phyloP scores from a whole-genome alignment of 2,797 vertebrate genomes.

The Macroramphosus scolopax region DNA sequence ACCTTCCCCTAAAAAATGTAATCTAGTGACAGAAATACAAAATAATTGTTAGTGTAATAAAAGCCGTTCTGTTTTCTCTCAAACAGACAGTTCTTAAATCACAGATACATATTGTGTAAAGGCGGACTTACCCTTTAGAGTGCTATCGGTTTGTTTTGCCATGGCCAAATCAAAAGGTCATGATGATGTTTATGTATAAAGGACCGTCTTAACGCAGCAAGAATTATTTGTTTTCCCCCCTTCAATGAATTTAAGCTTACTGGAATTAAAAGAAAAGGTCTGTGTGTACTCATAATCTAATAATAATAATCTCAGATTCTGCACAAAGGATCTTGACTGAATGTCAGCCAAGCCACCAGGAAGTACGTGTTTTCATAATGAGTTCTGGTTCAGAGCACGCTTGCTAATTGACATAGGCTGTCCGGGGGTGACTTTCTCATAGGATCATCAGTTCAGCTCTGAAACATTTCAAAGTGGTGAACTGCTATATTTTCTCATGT shows the following conservation, averaged over 20 bases:
- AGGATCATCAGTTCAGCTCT: no score
- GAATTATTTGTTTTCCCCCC: constrained; percentile 25
- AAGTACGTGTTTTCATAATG: constrained; percentile 48
- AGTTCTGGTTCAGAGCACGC: constrained; percentile 20
- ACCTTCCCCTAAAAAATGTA: no score
- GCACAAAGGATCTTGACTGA: constrained; percentile 29
- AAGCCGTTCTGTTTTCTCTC: no score
- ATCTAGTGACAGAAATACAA: background rate
- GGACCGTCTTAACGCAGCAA: constrained; percentile 14
- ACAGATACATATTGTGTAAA: background rate
- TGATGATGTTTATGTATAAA: constrained; percentile 38
- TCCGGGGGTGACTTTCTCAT: background rate
- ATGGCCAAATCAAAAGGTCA: constrained; percentile 53
- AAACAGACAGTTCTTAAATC: constrained; percentile 4
- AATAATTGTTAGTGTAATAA: no score
- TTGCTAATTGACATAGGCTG: constrained; percentile 3
- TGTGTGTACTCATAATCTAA: constrained; percentile 38
- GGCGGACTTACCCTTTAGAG: constrained; percentile 2
- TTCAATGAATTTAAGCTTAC: constrained; percentile 13
- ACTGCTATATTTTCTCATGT: no score
- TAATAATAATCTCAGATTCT: constrained; percentile 43
- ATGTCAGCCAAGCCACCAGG: constrained; percentile 27
- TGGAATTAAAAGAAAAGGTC: constrained; percentile 10
- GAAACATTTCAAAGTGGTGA: no score
- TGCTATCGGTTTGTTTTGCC: constrained; percentile 34